Evolutionary conservation across 1,140 invertebrate genomes (phyloP).

Genomic region (Hycleus phaleratus): DNA sequence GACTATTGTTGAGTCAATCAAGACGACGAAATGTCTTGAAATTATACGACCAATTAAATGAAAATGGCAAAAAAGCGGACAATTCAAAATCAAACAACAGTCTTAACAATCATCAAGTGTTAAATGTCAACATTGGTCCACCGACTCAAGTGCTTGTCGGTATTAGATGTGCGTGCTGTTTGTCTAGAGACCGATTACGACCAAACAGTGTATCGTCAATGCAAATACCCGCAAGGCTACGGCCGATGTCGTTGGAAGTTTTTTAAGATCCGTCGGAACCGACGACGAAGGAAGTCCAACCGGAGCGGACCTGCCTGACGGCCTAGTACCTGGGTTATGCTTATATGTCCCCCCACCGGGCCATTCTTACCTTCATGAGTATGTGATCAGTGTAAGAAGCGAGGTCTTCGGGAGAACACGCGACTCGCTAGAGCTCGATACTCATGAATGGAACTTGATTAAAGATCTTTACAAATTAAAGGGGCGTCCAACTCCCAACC

Average conservation of each 20-base stretch:
- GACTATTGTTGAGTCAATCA: conserved; percentile 23
- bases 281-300: neutral
- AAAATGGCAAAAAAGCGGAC: too few relatives aligned
- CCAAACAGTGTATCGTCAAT: too few relatives aligned
- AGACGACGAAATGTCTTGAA: neutral
- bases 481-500: too few relatives aligned
- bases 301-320: conserved; percentile 33
- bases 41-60: too few relatives aligned
- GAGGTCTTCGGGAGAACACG: conserved; percentile 38
- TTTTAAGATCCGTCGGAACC: conserved; percentile 7
- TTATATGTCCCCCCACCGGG: conserved; percentile 37
- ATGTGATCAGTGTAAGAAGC: conserved; percentile 42
- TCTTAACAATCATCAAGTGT: too few relatives aligned
- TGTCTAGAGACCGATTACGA: too few relatives aligned
- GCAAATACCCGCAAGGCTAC: too few relatives aligned
- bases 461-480: too few relatives aligned
- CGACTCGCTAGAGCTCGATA: conserved; percentile 21
- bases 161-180: too few relatives aligned
- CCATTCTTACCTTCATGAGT: conserved; percentile 41
- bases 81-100: too few relatives aligned
- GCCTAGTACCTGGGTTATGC: conserved; percentile 30
- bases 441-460: conserved; percentile 28
- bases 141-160: too few relatives aligned
- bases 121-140: too few relatives aligned
- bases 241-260: neutral